Evolutionary conservation across 2,113 vertebrate genomes (phyloP), one percentile per base, ranked within the genome.

Genomic region (Morphnarchus princeps): DNA sequence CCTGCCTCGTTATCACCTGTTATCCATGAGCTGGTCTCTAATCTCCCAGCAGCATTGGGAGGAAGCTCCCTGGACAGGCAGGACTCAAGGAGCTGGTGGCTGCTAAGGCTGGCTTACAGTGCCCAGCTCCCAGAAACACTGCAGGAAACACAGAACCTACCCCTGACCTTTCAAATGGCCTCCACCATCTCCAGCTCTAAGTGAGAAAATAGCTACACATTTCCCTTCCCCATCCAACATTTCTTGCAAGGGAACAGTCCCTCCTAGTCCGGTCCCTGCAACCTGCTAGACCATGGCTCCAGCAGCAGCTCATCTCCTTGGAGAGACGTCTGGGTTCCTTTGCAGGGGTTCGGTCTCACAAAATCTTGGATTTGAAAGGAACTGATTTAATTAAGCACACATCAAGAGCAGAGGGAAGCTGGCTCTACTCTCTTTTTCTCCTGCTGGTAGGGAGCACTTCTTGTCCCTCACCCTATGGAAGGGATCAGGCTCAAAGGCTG

Each of bases 381-480:
- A 77, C 8, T 82, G 3, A 73, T 77, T 89, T 81, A 61, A 80
- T 70, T 13, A 47, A 18, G 47, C 16, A 69, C 6, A 28, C 9
- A 45, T 34, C 14, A 36, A 0, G 0, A 69, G 55, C 11, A 90
- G 58, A 87, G 36, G 55, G 36, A 86, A 80, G 25, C 14, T 77
- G 76, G 22, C 24, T 76, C 14, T 52, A 25, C 24, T 47, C 69
- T 57, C 34, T 69, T 89, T 76, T 95, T 65, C 49, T 78, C 13
- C 34, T 73, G 24, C 36, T 89, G 3, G 1, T 38, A 50, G 7
- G 28, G 31, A 87, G 50, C 38, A 78, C 11, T 43, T 25, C 16
- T 79, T 0, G 0, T 84, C 42, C 45, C 1, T 1, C 16, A 58
- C 13, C 29, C 42, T 42, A 31, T 25, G 38, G 73, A 66, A 72